Evolutionary conservation across 2,888 invertebrate genomes (phyloP), one percentile per base, ranked within the genome.

Genomic region (Leptura quadrifasciata): DNA sequence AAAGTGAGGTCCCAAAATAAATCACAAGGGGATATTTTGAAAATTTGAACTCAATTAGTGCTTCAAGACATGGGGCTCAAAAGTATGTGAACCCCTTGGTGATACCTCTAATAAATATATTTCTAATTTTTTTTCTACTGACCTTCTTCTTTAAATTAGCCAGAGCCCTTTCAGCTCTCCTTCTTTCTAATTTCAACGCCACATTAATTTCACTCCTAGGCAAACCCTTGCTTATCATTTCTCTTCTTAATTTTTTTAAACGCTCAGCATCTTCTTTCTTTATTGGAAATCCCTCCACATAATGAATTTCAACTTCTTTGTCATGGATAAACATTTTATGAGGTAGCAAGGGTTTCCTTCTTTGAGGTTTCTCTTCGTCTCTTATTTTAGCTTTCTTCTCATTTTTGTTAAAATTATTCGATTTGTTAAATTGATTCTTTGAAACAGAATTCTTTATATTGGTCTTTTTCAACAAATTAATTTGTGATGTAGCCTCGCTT

Each of bases 231-330:
- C 91, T 91, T 0, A 93, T 91, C 92, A 95, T 92, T 84, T 91
- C 91, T 73, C 91, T 90, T 81, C 91, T 91, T n/a, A 95, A 87
- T 72, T 92, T 91, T 72, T 89, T 89, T 10, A 95, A 86, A 76
- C 94, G 90, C 31, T 92, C 92, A 0, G 93, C 94, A 89, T 95
- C 95, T 86, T 92, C 93, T 83, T 92, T 93, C 89, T 92, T 93
- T 0, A 95, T 91, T 20, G 94, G 94, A 85, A 94, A 95, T 1
- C 95, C 94, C 85, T 95, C 94, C 87, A 91, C 93, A 80, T 92
- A 91, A 0, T 91, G 90, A 31, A 94, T 86, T 83, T 93, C 91
- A 21, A 94, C 88, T 82, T 92, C 91, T 85, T 92, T 90, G 4
- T 94, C 93, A 88, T 94, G 93, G 18, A 94, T 91, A 39, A 91